Evolutionary conservation across 2,113 vertebrate genomes (phyloP).

Genomic region (Poeciliopsis occidentalis): DNA sequence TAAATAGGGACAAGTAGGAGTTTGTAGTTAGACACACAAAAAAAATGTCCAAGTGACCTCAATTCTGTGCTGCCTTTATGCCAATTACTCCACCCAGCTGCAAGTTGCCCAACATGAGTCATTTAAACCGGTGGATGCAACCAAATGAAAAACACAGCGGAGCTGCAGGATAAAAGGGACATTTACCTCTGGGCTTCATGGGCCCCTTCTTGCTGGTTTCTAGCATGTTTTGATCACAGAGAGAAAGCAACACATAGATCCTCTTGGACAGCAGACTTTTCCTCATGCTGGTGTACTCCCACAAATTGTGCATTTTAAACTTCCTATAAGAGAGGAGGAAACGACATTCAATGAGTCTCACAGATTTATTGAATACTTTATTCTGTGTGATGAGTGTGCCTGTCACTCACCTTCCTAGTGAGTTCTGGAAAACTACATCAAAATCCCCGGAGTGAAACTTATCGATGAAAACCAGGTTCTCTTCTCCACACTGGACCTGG

Average conservation of each 20-base stretch:
- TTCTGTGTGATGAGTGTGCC: background rate
- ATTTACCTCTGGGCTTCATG: conserved; percentile 26
- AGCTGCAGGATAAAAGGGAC: background rate
- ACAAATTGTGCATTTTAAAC: conserved; percentile 58
- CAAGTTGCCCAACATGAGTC: conserved; percentile 27
- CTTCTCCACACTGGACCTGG: conserved; percentile 41
- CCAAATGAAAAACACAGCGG: background rate
- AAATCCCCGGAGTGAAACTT: conserved; percentile 42
- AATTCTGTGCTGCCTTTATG: background rate
- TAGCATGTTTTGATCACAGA: conserved; percentile 14
- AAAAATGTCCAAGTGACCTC: background rate
- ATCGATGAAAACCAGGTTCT: conserved; percentile 68
- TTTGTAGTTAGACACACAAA: background rate
- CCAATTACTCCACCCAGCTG: conserved; percentile 26
- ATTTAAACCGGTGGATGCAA: conserved; percentile 2
- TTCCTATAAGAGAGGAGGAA: conserved; percentile 39
- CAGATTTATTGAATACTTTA: too few species aligned
- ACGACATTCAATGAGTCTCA: background rate
- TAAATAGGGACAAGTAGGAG: background rate
- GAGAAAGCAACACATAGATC: conserved; percentile 61
- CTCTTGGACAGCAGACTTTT: conserved; percentile 68
- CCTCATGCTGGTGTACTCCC: conserved; percentile 66
- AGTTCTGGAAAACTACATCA: conserved; percentile 63
- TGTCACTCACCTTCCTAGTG: conserved; percentile 62
- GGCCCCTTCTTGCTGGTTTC: background rate